Evolutionary conservation across 2,797 vertebrate genomes (phyloP).

Genomic region (Synaphobranchus kaupii): DNA sequence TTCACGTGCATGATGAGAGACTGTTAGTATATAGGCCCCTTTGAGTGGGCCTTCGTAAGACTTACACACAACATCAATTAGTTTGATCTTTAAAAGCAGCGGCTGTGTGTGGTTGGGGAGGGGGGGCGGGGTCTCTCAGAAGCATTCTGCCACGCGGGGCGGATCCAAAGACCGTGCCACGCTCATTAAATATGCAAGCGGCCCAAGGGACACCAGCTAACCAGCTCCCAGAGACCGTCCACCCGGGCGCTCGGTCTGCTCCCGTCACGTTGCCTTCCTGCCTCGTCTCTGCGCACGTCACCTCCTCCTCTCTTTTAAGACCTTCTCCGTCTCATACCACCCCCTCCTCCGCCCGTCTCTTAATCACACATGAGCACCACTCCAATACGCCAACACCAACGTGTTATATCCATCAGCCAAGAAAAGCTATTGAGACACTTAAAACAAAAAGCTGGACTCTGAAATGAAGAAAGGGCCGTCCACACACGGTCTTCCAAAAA

Average conservation of each 20-base stretch:
- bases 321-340: background rate
- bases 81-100: slow-evolving; percentile 20
- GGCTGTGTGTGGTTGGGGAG: background rate
- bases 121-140: background rate
- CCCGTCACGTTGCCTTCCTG: background rate
- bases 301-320: background rate
- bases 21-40: background rate
- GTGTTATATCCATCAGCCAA: background rate
- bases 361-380: background rate
- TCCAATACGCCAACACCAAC: background rate
- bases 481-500: too few relatives aligned
- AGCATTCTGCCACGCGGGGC: background rate
- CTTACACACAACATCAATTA: slow-evolving; percentile 1
- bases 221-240: background rate
- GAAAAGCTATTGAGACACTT: background rate
- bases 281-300: background rate
- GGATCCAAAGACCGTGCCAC: background rate
- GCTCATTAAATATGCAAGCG: slow-evolving; percentile 12
- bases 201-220: background rate
- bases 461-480: background rate
- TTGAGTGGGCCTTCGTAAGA: background rate
- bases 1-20: background rate
- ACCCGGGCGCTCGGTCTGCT: background rate
- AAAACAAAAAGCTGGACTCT: background rate
- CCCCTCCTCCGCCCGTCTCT: background rate